These are phyloP conservation scores for Orchesella cincta DNA, from an alignment of 1,140 invertebrate species.

Conservation along the genomic window DNA sequence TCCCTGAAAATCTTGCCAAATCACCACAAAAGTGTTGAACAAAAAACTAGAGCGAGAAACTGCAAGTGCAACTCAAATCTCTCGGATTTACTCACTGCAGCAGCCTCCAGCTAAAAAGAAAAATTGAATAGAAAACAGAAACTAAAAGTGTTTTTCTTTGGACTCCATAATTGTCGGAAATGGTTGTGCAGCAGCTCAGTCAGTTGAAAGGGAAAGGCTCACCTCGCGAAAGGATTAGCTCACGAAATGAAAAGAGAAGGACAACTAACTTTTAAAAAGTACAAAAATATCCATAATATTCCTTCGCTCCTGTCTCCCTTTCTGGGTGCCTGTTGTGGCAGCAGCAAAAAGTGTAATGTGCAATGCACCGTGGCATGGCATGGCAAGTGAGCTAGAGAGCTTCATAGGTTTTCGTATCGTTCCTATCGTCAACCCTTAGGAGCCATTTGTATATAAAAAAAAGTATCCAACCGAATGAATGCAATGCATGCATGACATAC, in stretches of 20 bases:
- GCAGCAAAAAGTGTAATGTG: background rate
- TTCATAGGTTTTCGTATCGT: background rate
- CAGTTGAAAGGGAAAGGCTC: too few species aligned
- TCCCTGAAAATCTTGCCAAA: too few species aligned
- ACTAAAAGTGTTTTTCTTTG: too few species aligned
- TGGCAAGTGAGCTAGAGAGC: constrained; percentile 1
- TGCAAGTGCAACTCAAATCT: too few species aligned
- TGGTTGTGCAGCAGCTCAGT: too few species aligned
- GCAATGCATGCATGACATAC: constrained; percentile 2
- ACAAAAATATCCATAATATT: background rate
- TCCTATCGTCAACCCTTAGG: constrained; percentile 21
- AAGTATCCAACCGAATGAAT: too few species aligned
- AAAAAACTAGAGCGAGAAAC: too few species aligned
- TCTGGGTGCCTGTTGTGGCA: background rate
- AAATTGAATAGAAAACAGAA: too few species aligned
- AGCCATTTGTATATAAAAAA: constrained; percentile 16
- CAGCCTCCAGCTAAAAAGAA: too few species aligned
- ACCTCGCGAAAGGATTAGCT: background rate
- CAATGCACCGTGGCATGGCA: constrained; percentile 3
- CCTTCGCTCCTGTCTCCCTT: background rate
- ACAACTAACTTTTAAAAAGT: background rate
- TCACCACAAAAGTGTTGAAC: too few species aligned
- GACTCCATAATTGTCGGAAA: too few species aligned
- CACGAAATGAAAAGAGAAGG: background rate
- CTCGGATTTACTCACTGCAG: too few species aligned